Evolutionary conservation across 2,888 invertebrate species (phyloP), one percentile per base, ranked within the genome.

Genomic region (Drosophila anomelani): DNA sequence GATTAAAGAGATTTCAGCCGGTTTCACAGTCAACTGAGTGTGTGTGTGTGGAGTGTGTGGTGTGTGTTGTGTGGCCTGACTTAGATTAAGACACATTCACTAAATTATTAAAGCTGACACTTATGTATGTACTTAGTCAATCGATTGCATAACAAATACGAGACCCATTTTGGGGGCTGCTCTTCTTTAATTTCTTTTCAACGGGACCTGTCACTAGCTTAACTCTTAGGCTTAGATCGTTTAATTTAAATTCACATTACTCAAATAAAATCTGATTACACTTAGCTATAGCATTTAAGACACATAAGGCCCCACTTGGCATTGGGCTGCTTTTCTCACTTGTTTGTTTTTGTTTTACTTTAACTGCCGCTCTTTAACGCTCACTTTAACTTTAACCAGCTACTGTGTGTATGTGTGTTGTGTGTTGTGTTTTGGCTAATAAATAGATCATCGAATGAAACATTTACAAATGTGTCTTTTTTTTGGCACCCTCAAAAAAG

Each of bases 301-400:
- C 91, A 91, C 91, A 91, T 91, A 89, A 92, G 91, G 91, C 91
- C 92, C 90, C 89, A 89, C 86, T 91, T 91, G 91, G 78, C 85
- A 79, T 79, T 86, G 78, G 79, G 78, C 83, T 86, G 75, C 77
- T 63, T 36, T 36, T 53, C 51, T 51, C 67, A 44, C 44, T 60
- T 73, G 69, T 44, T 76, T 61, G 47, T 64, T n/a, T 53, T 57
- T 44, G 23, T 58, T 54, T 59, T 63, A 44, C 69, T 55, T 59
- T 57, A 44, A 59, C 43, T 43, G 66, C 38, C 51, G 49, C 51
- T 49, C 51, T 63, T 53, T 32, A 53, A 58, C 49, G 38, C 34
- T 49, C 61, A 29, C 51, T 34, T 41, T 54, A 56, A 54, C 32
- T 59, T 56, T 72, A 62, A 51, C 47, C 63, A 49, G 43, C 39